Evolutionary conservation across 2,888 invertebrate genomes (phyloP), one percentile per base, ranked within the genome.

Genomic region (Cactoblastis cactorum): DNA sequence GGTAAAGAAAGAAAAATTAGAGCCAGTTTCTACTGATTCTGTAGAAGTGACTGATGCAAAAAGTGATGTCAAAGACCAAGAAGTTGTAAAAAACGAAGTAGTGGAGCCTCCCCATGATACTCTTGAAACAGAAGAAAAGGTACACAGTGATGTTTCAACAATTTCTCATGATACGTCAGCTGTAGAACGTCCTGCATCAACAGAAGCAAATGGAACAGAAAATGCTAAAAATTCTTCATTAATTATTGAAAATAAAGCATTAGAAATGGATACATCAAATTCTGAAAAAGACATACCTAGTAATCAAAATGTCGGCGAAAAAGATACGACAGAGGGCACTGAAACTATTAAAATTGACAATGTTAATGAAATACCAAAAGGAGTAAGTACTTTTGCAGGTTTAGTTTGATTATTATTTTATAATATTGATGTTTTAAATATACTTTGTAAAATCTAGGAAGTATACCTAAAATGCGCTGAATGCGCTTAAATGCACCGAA

Each of bases 1-100:
- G 3, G 45, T 48, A 8, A 22, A 43, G 17, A 57, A 55, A 39
- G 50, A 49, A 33, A 62, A 62, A 46, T 41, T 41, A 15, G 19
- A 43, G 9, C 37, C 37, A 32, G 48, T 22, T 15, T 15, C 9
- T 3, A 4, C 28, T 32, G 17, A 43, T 4, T 15, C 28, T 11
- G 11, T 17, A 28, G 8, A 8, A 14, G 15, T 15, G 9, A 11
- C 9, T 3, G 28, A 43, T 15, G 28, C 17, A 1, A 28, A 28
- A 0, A 15, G 28, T 17, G 43, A 28, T 15, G 8, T 9, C 15
- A 22, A 12, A 9, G 28, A 28, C 14, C 12, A 24, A 6, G 15
- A n/a, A 3, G 14, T 5, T 43, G 28, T 22, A 6, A 8, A 41
- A n/a, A 41, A n/a, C 6, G 9, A n/a, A 12, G 11, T 8, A 4